A percentile compares a stretch with the other conserved stretches of the same genome.
phyloP scores from a whole-genome alignment of 64 coral and sea anemone species.

The Pocillopora verrucosa region DNA sequence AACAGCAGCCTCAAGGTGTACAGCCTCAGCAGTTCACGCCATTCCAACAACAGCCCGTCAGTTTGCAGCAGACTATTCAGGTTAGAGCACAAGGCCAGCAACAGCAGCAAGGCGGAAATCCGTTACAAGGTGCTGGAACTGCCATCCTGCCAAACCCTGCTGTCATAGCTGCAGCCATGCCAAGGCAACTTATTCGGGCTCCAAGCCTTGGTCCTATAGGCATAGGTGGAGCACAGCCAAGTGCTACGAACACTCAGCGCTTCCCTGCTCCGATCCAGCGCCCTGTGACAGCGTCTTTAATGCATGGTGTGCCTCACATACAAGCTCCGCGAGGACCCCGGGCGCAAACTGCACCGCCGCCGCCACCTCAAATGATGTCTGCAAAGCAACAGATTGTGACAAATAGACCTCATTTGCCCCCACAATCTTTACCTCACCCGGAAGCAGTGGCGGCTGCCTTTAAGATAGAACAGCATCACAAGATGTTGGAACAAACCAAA shows the following conservation, averaged over 20 bases:
- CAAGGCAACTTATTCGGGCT: slow-evolving; percentile 53
- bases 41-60: slow-evolving; percentile 82
- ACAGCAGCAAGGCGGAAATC: slow-evolving; percentile 64
- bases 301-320: slow-evolving; percentile 63
- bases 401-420: slow-evolving; percentile 24
- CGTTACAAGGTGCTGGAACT: slow-evolving; percentile 23
- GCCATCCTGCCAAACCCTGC: slow-evolving; percentile 27
- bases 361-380: slow-evolving; percentile 32
- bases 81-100: slow-evolving; percentile 57
- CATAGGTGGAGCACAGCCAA: slow-evolving; percentile 37
- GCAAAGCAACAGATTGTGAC: slow-evolving; percentile 38
- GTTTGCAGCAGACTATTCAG: slow-evolving; percentile 60
- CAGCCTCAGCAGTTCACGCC: slow-evolving; percentile 91
- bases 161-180: slow-evolving; percentile 30
- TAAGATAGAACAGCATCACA: slow-evolving; percentile 80
- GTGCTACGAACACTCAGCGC: slow-evolving; percentile 42
- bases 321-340: slow-evolving; percentile 29
- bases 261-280: slow-evolving; percentile 87
- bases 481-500: slow-evolving; percentile 87
- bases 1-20: slow-evolving; percentile 63
- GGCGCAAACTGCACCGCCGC: slow-evolving; percentile 31
- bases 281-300: slow-evolving; percentile 54
- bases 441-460: slow-evolving; percentile 41
- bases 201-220: slow-evolving; percentile 48
- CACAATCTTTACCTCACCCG: slow-evolving; percentile 18